phyloP scores from a whole-genome alignment of 1,140 invertebrate species.

The Drosophila tani region DNA sequence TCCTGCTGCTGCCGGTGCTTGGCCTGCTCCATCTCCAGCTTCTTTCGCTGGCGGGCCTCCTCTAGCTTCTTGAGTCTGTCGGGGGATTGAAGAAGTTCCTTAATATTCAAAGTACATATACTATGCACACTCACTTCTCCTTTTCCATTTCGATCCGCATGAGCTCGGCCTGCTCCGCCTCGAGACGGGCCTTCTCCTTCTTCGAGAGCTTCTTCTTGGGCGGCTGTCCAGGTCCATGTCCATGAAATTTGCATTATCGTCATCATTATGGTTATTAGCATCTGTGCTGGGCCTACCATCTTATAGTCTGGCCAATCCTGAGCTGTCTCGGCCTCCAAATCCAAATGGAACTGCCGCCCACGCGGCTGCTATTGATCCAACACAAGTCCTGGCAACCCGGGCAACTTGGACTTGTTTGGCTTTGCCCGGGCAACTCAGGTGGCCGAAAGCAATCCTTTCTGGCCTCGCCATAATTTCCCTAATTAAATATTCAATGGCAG shows the following conservation, averaged over 20 bases:
- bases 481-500: slow-evolving; percentile 59
- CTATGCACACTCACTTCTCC: slow-evolving; percentile 70
- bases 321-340: neutral
- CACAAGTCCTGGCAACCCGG: slow-evolving; percentile 16
- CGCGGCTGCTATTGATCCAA: slow-evolving; percentile 27
- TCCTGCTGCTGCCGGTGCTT: slow-evolving; percentile 78
- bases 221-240: slow-evolving; percentile 43
- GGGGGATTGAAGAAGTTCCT: too few relatives aligned
- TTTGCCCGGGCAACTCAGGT: slow-evolving; percentile 23
- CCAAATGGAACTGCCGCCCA: neutral
- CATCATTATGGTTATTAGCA: slow-evolving; percentile 26
- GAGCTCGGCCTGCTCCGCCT: slow-evolving; percentile 85
- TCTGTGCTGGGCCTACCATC: slow-evolving; percentile 22
- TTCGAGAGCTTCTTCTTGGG: slow-evolving; percentile 85
- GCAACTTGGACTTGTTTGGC: neutral
- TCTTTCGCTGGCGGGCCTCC: slow-evolving; percentile 79
- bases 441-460: slow-evolving; percentile 23
- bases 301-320: slow-evolving; percentile 7
- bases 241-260: slow-evolving; percentile 38
- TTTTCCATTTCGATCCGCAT: slow-evolving; percentile 84
- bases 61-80: slow-evolving; percentile 77
- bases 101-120: neutral
- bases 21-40: slow-evolving; percentile 82
- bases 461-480: slow-evolving; percentile 48
- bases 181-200: slow-evolving; percentile 85